Percentiles rank a stretch among this genome's conserved stretches.
Conservation (phyloP, 2,113 vertebrate species). For the Isurus oxyrinchus region DNA sequence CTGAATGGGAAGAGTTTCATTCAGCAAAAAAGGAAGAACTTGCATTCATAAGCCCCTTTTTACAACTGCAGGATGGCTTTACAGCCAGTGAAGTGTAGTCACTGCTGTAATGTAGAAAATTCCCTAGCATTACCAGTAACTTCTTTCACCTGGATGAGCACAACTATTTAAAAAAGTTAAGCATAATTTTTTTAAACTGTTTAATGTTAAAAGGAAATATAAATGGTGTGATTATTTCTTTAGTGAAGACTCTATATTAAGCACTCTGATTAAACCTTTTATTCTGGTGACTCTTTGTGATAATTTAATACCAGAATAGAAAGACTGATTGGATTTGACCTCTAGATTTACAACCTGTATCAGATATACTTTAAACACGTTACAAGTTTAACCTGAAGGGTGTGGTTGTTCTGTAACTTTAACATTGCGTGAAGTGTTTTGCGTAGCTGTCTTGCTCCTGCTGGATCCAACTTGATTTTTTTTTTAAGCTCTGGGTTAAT, state of each 20-base stretch:
- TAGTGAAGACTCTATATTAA: neutral
- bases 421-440: neutral
- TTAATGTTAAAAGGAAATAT: neutral
- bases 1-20: neutral
- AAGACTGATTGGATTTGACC: neutral
- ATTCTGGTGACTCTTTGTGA: neutral
- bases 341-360: neutral
- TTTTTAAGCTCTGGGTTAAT: neutral
- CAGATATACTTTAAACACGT: neutral
- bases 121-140: neutral
- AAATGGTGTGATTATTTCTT: constrained; percentile 7
- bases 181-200: neutral
- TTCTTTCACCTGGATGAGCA: neutral
- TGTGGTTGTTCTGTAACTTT: constrained; percentile 13
- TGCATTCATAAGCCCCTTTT: too few relatives aligned
- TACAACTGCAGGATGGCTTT: neutral
- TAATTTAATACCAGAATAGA: neutral
- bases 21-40: too few relatives aligned
- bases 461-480: neutral
- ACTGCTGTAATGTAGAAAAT: neutral
- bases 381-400: neutral
- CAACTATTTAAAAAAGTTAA: neutral
- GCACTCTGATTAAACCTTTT: neutral
- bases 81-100: neutral
- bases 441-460: neutral